A percentile compares a stretch with the other conserved stretches of the same genome.
Conservation (phyloP, 2,888 invertebrate species). For the Chymomyza caudatula region DNA sequence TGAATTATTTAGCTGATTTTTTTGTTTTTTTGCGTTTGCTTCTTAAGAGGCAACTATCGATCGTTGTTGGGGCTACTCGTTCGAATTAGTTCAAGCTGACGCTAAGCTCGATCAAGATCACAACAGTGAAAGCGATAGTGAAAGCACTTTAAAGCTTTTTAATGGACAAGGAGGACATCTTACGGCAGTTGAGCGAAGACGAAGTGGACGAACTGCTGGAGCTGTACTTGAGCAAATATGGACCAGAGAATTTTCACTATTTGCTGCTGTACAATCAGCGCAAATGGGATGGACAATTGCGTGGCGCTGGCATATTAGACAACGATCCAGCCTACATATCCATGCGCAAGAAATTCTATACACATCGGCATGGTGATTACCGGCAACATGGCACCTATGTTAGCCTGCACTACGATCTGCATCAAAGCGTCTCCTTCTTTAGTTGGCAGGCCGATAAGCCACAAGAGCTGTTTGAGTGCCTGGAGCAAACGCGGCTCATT, state of each 20-base stretch:
- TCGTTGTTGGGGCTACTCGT: background rate
- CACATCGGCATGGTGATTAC: conserved; percentile 59
- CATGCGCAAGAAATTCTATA: conserved; percentile 67
- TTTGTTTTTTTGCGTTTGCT: background rate
- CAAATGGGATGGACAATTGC: conserved; percentile 68
- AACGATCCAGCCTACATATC: conserved; percentile 35
- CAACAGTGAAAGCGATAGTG: background rate
- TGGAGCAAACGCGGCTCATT: conserved; percentile 60
- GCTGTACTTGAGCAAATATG: conserved; percentile 59
- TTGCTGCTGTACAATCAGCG: conserved; percentile 69
- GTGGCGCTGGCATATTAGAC: conserved; percentile 16
- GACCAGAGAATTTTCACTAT: conserved; percentile 64
- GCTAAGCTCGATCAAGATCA: background rate
- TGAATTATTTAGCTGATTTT: conserved; percentile 34
- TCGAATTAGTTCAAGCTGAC: background rate
- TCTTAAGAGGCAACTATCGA: background rate
- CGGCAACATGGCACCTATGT: conserved; percentile 68
- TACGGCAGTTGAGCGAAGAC: conserved; percentile 57
- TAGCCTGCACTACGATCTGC: conserved; percentile 66
- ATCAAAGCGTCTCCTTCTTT: conserved; percentile 71
- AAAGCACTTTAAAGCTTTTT: background rate
- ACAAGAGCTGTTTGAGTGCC: conserved; percentile 61
- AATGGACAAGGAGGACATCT: conserved; percentile 61
- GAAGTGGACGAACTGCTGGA: conserved; percentile 64
- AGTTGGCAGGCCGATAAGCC: conserved; percentile 58